Base-by-base conservation (phyloP, 2,113 vertebrate species). In the Phainopepla nitens region DNA sequence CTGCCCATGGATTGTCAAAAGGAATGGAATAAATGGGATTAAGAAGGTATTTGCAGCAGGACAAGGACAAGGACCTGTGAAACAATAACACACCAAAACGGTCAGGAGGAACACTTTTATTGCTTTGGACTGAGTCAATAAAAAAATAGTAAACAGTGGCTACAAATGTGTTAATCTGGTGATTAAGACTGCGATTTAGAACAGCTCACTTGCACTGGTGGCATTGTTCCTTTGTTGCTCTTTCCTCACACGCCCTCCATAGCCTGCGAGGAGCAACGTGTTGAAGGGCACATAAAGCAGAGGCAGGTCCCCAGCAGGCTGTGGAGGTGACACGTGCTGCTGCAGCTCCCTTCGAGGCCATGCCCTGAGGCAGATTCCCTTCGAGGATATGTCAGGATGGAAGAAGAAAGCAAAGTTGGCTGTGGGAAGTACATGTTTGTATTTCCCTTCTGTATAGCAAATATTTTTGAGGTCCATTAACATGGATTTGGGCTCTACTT, bases 251-350 rank as follows among this genome's bases (percentile, higher is more conserved):
- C 39, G 3, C 25, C 27, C 7, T 4, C 6, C 19, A 7, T 1
- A 6, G 12, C 4, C 9, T 3, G 56, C 3, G 5, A 78, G 29
- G 49, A 56, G 15, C 11, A 10, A 41, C 2, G 19, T 47, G 24
- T 7, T 36, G 24, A 1, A 15, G 8, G 57, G 41, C 53, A 28
- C 39, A 11, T 1, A 17, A 10, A 49, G 21, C 62, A 35, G n/a
- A 68, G 58, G 23, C 33, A 33, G 54, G 29, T 53, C 7, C 42
- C 62, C 64, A 11, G 49, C 24, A 54, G 39, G 45, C 17, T 21
- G 4, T 1, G 56, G 17, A 49, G 28, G 5, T 27, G 27, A 4
- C 5, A 3, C 0, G 1, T 18, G 39, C 12, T 33, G 35, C 24
- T 84, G 60, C 58, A 36, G 42, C 22, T 62, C 70, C 53, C 44